Evolutionary conservation across 2,113 vertebrate genomes (phyloP), one percentile per base, ranked within the genome.

Genomic region (Calyptomena viridis): DNA sequence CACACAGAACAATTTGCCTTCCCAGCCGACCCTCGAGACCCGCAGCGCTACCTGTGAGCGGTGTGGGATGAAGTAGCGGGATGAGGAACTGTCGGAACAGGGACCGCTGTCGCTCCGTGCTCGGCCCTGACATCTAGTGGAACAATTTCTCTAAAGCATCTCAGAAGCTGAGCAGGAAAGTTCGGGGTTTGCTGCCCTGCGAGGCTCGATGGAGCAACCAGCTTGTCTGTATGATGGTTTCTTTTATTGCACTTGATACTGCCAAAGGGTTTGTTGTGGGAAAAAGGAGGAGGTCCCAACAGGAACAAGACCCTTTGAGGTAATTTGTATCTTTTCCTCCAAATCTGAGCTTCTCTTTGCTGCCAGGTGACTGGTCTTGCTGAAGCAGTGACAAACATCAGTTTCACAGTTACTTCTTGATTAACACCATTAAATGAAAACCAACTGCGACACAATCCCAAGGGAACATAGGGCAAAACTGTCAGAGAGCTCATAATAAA

Each of bases 51-150:
- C 50, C 53, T 11, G 35, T 12, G 73, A 35, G 47, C 5, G 14
- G 12, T 7, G 59, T 8, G 91, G 44, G 66, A 12, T 80, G 5
- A 14, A 22, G 3, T 37, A 8, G 44, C 14, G 78, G 39, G 39
- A 8, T 2, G 39, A 3, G 14, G 39, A 8, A 0, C 11, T 8
- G 7, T 35, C 24, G 17, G 58, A 35, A 37, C 42, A 24, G 14
- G 33, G 40, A 46, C 19, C 12, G 11, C 60, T 13, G 40, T 60
- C 33, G 25, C 63, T 97, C 88, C 79, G 8, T 84, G 95, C 97
- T 96, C 97, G 90, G 95, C 96, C 69, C 92, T 95, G 97, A 97
- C 97, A 98, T 94, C 98, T 98, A 96, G 97, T 97, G 98, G 98
- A 94, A 90, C 40, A 30, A 74, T 42, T 46, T 55, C 71, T 94